A percentile compares a stretch with the other conserved stretches of the same genome.
phyloP scores from a whole-genome alignment of 2,888 invertebrate genomes.

The Phlogophora meticulosa region DNA sequence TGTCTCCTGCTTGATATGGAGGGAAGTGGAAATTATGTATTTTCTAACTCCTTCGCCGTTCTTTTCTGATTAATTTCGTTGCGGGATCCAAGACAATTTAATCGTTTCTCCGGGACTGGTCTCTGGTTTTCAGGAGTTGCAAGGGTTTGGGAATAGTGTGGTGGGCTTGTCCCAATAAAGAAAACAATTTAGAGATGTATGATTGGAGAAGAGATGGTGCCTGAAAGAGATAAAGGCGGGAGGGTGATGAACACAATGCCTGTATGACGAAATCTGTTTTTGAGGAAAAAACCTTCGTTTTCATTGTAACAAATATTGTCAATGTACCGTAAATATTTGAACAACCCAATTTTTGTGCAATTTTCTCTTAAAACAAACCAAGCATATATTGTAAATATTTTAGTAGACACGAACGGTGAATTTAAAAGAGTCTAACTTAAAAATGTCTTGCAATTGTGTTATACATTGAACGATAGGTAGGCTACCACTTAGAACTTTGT shows the following conservation, averaged over 20 bases:
- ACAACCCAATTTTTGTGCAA: conserved; percentile 3
- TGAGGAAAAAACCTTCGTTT: background rate
- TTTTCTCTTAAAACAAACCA: background rate
- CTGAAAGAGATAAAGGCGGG: too few species aligned
- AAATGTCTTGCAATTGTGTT: background rate
- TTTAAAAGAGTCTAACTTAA: conserved; percentile 6
- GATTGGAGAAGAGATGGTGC: too few species aligned
- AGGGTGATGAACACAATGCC: background rate
- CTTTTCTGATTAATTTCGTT: too few species aligned
- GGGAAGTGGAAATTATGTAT: too few species aligned
- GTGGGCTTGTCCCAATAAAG: too few species aligned
- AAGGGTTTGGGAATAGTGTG: too few species aligned
- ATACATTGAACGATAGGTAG: background rate
- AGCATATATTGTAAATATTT: conserved; percentile 24
- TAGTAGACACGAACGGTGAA: conserved; percentile 18
- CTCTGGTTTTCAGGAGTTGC: too few species aligned
- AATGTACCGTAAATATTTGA: conserved; percentile 32
- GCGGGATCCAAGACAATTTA: too few species aligned
- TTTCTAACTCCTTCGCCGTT: too few species aligned
- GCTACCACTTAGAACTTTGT: background rate
- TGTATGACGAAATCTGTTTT: background rate
- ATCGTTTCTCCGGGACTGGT: too few species aligned
- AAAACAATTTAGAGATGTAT: too few species aligned
- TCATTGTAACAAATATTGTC: conserved; percentile 19
- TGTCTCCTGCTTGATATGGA: too few species aligned